Percentiles rank a stretch among this genome's conserved stretches.
Conservation (phyloP, 1,140 invertebrate species). For the Nymphalis io region DNA sequence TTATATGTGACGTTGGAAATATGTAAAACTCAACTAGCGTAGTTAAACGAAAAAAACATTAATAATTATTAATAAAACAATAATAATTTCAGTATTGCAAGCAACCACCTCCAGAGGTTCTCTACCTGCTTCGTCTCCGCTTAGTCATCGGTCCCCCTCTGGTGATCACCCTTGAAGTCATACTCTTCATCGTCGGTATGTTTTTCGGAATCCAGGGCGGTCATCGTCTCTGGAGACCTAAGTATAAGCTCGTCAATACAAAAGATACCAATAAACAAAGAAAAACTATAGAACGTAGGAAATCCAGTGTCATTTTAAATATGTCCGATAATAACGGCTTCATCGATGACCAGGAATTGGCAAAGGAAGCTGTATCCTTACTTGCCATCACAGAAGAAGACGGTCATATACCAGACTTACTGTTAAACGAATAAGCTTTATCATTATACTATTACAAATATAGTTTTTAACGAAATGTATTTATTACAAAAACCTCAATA, state of each 20-base stretch:
- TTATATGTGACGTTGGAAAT: too few relatives aligned
- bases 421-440: slow-evolving; percentile 37
- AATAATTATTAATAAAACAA: neutral
- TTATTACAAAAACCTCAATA: neutral
- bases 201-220: slow-evolving; percentile 50
- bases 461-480: neutral
- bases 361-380: slow-evolving; percentile 63
- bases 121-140: slow-evolving; percentile 51
- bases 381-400: slow-evolving; percentile 58
- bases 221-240: slow-evolving; percentile 54
- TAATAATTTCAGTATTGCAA: slow-evolving; percentile 55
- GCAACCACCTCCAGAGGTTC: slow-evolving; percentile 53
- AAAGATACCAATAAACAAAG: slow-evolving; percentile 34
- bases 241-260: slow-evolving; percentile 53
- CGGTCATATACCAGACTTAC: slow-evolving; percentile 44
- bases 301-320: slow-evolving; percentile 47
- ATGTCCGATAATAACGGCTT: slow-evolving; percentile 53
- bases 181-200: slow-evolving; percentile 55
- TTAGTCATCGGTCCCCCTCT: slow-evolving; percentile 59
- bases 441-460: too few relatives aligned
- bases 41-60: too few relatives aligned
- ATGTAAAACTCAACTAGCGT: too few relatives aligned
- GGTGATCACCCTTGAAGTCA: slow-evolving; percentile 50
- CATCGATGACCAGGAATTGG: slow-evolving; percentile 53
- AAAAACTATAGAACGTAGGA: slow-evolving; percentile 45